phyloP scores from a whole-genome alignment of 2,797 vertebrate species.

The Sylvilagus floridanus region DNA sequence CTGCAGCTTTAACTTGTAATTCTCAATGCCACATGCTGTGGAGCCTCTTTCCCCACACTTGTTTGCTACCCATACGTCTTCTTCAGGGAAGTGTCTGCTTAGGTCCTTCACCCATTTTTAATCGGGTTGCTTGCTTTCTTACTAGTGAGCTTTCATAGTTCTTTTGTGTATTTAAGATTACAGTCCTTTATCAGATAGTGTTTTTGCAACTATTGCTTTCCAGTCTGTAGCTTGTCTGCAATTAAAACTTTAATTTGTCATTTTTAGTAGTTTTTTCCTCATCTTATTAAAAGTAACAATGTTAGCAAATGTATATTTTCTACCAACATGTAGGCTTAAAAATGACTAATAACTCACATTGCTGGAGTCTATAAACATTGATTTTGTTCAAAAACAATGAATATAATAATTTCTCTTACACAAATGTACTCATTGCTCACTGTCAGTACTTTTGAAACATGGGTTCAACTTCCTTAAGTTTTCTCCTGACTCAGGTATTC shows the following conservation, averaged over 20 bases:
- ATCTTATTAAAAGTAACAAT: conserved; percentile 25
- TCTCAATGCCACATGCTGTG: not conserved
- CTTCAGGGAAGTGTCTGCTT: not conserved
- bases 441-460: not conserved
- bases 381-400: conserved; percentile 1
- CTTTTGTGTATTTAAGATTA: not conserved
- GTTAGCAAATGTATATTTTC: not conserved
- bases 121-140: not conserved
- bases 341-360: not conserved
- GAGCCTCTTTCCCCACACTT: not conserved
- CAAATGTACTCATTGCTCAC: not conserved
- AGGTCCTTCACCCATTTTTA: not conserved
- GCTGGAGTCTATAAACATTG: not conserved
- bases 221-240: not conserved
- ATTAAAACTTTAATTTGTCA: not conserved
- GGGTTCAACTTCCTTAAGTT: not conserved
- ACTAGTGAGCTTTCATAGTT: not conserved
- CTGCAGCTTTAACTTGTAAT: not conserved
- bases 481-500: conserved; percentile 9
- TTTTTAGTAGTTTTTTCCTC: not conserved
- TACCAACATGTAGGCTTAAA: not conserved
- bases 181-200: not conserved
- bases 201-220: not conserved
- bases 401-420: not conserved
- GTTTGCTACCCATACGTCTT: not conserved